Evolutionary conservation across 2,113 vertebrate species (phyloP).

Genomic region (Sula dactylatra): DNA sequence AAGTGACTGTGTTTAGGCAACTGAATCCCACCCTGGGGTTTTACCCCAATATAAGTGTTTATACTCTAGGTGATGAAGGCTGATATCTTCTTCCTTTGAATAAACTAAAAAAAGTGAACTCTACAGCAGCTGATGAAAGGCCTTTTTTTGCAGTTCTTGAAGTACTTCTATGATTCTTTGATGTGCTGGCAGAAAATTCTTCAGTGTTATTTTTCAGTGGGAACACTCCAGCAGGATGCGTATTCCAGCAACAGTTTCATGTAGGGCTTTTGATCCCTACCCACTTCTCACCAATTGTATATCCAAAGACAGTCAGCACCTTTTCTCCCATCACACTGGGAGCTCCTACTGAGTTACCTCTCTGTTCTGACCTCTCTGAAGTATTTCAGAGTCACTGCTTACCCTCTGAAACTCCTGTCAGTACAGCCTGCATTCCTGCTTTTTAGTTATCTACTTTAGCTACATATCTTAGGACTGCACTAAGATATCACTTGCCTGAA

Average conservation of each 20-base stretch:
- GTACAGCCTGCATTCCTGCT: not conserved
- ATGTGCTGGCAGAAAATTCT: not conserved
- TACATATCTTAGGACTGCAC: not conserved
- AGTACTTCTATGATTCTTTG: not conserved
- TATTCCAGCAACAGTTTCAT: not conserved
- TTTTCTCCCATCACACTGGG: not conserved
- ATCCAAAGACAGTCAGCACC: not conserved
- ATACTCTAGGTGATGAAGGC: not conserved
- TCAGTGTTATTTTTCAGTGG: not conserved
- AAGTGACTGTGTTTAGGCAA: not conserved
- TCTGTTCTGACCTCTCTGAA: not conserved
- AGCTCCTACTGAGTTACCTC: not conserved
- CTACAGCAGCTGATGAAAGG: not conserved
- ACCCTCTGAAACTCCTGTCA: not conserved
- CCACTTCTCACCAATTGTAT: not conserved
- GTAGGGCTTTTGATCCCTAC: not conserved
- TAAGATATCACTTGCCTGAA: not conserved
- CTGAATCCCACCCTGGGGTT: not conserved
- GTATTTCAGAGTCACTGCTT: not conserved
- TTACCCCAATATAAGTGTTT: not conserved
- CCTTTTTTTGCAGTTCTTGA: not conserved
- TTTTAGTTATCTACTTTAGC: not conserved
- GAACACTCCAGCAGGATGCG: fast-evolving
- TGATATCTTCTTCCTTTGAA: not conserved
- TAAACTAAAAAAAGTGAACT: not conserved